phyloP scores from a whole-genome alignment of 2,888 invertebrate genomes.

The Artemia sp. region DNA sequence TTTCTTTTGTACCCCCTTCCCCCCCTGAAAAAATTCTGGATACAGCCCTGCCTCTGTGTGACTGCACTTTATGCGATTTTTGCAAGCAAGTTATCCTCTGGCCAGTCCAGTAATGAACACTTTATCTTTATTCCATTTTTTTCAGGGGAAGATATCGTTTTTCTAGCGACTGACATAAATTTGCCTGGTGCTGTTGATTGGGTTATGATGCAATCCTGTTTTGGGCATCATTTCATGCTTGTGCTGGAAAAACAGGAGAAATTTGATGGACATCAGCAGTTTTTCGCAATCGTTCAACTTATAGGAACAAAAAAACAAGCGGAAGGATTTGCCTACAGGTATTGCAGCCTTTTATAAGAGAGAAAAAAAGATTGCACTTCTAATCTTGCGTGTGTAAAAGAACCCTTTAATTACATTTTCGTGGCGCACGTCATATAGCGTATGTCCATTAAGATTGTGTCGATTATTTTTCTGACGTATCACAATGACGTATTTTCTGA shows the following conservation, averaged over 20 bases:
- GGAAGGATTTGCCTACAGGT: constrained; percentile 92
- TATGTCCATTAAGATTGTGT: too few species aligned
- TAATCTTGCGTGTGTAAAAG: too few species aligned
- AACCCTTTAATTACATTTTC: too few species aligned
- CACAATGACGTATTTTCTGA: too few species aligned
- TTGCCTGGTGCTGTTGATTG: constrained; percentile 97
- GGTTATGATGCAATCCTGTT: constrained; percentile 99
- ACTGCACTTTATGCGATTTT: background rate
- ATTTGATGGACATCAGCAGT: constrained; percentile 86
- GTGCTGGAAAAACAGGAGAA: constrained; percentile 97
- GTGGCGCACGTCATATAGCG: too few species aligned
- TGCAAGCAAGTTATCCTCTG: background rate
- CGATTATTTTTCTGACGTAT: too few species aligned
- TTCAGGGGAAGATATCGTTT: constrained; percentile 90
- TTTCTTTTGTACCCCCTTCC: too few species aligned
- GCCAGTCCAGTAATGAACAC: background rate
- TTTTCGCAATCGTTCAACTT: constrained; percentile 95
- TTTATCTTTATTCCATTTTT: constrained; percentile 21
- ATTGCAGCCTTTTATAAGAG: constrained; percentile 21
- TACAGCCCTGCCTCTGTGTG: background rate
- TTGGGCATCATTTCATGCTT: constrained; percentile 97
- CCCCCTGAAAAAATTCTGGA: too few species aligned
- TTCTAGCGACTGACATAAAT: constrained; percentile 97
- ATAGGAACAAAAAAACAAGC: constrained; percentile 98
- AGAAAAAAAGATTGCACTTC: too few species aligned